Evolutionary conservation across 2,888 invertebrate species (phyloP), one percentile per base, ranked within the genome.

Genomic region (Corbicula japonica): DNA sequence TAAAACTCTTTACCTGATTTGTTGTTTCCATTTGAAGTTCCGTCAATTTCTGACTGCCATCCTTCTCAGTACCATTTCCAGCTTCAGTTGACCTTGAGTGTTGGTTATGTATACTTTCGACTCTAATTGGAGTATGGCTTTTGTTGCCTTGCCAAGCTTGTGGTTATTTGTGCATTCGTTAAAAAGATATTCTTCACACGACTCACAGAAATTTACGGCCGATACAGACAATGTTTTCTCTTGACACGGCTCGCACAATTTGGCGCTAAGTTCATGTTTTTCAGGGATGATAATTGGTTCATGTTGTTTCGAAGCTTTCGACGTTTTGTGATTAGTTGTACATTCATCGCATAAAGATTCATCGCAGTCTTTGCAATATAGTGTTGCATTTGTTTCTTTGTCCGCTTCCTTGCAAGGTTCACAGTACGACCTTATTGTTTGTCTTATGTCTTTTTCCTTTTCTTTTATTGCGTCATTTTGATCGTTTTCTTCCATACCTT

Each of bases 281-380:
- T 41, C 21, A 15, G 23, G 8, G 38, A 61, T 44, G 18, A n/a
- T 5, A 41, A 38, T 26, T 21, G 26, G 34, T 26, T 38, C 18
- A 28, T 61, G 61, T 23, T 6, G 38, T 38, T 38, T 35, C 10
- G 61, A 41, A 12, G 38, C 23, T 44, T 61, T 61, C 26, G n/a
- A 10, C 28, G 41, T 26, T 18, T 15, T 61, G 61, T 61, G 61
- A 35, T 21, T 26, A 41, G 38, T 38, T 4, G 38, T 23, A 26
- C 61, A 61, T 26, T 23, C 12, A 21, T 58, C 58, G 35, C 58
- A 58, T 1, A 58, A 35, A 28, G 21, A 58, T 32, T 58, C 58
- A 35, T 58, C 58, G 23, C 58, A 58, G 18, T 58, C 58, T 34
- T 18, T 10, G 23, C 58, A 58, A 58, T 34, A 58, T 32, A n/a